Percentiles rank a stretch among this genome's conserved stretches.
Evolutionary conservation across 2,797 vertebrate species (phyloP).

Genomic region (Helostoma temminkii): DNA sequence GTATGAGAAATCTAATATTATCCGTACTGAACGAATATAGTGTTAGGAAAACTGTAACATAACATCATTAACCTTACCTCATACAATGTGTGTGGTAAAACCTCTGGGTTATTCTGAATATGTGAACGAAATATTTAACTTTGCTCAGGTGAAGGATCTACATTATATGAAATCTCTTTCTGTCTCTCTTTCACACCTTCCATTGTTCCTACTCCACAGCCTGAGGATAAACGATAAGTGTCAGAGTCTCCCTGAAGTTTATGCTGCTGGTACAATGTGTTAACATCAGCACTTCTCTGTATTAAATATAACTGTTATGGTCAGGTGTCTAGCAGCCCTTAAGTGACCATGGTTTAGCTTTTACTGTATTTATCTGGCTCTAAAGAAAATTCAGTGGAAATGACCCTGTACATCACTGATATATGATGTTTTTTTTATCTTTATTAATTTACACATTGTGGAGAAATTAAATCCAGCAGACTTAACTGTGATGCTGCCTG

Average conservation of each 20-base stretch:
- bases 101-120: slow-evolving; percentile 17
- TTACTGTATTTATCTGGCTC: background rate
- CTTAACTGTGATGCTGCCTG: slow-evolving; percentile 16
- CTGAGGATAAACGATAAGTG: slow-evolving; percentile 36
- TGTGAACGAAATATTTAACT: slow-evolving; percentile 18
- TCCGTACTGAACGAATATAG: slow-evolving; percentile 29
- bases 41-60: slow-evolving; percentile 11
- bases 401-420: slow-evolving; percentile 10
- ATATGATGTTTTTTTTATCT: background rate
- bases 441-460: slow-evolving; percentile 1
- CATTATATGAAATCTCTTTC: background rate
- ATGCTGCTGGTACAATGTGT: slow-evolving; percentile 22
- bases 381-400: slow-evolving; percentile 5
- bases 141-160: slow-evolving; percentile 15
- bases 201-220: slow-evolving; percentile 29
- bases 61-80: background rate
- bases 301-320: slow-evolving; percentile 27
- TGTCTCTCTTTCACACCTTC: slow-evolving; percentile 24
- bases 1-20: too few relatives aligned
- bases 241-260: slow-evolving; percentile 12
- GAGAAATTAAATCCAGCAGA: slow-evolving; percentile 21
- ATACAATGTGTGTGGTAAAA: background rate
- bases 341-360: slow-evolving; percentile 1
- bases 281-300: slow-evolving; percentile 31
- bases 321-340: slow-evolving; percentile 16